A percentile compares a stretch with the other conserved stretches of the same genome.
Conservation (phyloP, 2,113 vertebrate genomes). For the Indicator maculatus region DNA sequence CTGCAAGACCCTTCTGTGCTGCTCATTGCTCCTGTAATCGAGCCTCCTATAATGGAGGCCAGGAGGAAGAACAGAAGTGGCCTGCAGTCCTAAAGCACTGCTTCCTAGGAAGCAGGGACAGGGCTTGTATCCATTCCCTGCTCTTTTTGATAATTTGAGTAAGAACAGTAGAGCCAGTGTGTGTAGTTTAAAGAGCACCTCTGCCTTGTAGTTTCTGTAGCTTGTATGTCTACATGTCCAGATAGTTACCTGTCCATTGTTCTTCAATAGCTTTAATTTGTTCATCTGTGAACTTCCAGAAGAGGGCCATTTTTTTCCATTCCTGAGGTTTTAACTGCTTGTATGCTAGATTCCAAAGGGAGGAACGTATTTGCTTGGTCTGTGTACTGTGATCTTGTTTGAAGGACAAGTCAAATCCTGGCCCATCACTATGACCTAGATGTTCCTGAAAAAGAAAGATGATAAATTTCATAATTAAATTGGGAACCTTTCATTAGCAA, state of each 20-base stretch:
- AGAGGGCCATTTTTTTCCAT: slow-evolving; percentile 86
- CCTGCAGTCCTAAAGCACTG: not conserved
- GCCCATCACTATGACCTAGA: slow-evolving; percentile 46
- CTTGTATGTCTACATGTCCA: not conserved
- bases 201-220: not conserved
- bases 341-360: slow-evolving; percentile 87
- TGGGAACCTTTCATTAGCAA: not conserved
- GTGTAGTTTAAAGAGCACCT: not conserved
- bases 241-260: slow-evolving; percentile 87
- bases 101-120: not conserved
- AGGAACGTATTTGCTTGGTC: slow-evolving; percentile 78
- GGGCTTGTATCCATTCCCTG: not conserved
- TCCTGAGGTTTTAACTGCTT: slow-evolving; percentile 79
- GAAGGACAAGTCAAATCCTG: slow-evolving; percentile 80
- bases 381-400: slow-evolving; percentile 87
- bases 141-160: too few relatives aligned
- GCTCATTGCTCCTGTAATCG: not conserved
- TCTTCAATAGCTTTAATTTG: slow-evolving; percentile 86
- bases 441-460: slow-evolving; percentile 76
- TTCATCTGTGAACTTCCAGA: slow-evolving; percentile 83
- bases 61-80: not conserved
- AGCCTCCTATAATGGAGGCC: too few relatives aligned
- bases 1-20: not conserved
- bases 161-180: not conserved
- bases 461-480: not conserved